Conservation (phyloP, 2,888 invertebrate species). For the Stenotaenia linearis region DNA sequence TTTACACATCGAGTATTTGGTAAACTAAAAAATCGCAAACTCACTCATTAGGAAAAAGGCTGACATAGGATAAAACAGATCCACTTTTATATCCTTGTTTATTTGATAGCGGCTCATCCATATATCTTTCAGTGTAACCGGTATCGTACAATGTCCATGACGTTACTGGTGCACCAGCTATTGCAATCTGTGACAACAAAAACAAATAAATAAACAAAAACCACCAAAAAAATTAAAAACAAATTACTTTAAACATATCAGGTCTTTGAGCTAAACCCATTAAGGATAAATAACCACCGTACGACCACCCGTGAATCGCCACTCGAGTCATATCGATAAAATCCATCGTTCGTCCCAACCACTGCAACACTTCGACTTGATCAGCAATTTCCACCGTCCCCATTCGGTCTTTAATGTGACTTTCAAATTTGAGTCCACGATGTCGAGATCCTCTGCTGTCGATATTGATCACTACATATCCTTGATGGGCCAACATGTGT, state of each 20-base stretch:
- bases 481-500: conserved; percentile 91
- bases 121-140: conserved; percentile 96
- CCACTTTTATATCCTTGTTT: conserved; percentile 70
- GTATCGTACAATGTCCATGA: conserved; percentile 97
- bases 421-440: conserved; percentile 86
- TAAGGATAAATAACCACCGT: conserved; percentile 94
- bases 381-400: conserved; percentile 90
- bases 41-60: conserved; percentile 86
- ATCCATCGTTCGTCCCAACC: conserved; percentile 73
- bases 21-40: too few relatives aligned
- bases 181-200: conserved; percentile 56
- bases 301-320: conserved; percentile 98
- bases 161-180: conserved; percentile 96
- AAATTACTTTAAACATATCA: conserved; percentile 48
- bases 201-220: background rate
- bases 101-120: conserved; percentile 77
- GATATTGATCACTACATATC: conserved; percentile 91
- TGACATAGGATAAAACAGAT: conserved; percentile 75
- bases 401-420: conserved; percentile 80
- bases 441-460: conserved; percentile 94
- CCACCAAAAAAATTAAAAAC: background rate
- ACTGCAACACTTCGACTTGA: conserved; percentile 88
- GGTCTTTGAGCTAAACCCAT: conserved; percentile 90
- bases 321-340: conserved; percentile 88
- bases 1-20: too few relatives aligned